Percentiles rank a stretch among this genome's conserved stretches.
Evolutionary conservation across 2,113 vertebrate species (phyloP).

Genomic region (Sardina pilchardus): DNA sequence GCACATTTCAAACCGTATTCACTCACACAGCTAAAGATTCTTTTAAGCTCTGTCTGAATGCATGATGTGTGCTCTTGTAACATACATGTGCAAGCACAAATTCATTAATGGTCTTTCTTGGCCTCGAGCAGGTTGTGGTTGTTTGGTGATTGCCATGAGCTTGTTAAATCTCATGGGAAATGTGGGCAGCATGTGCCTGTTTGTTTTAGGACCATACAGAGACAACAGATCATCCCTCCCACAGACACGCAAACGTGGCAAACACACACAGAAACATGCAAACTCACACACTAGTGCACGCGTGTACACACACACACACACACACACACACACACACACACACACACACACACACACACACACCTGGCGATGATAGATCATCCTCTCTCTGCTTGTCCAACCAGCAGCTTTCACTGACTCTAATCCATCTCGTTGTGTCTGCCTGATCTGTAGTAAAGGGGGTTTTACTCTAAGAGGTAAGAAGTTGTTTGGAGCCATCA

Average conservation of each 20-base stretch:
- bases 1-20: background rate
- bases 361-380: background rate
- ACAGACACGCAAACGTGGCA: background rate
- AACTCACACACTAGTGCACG: background rate
- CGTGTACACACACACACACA: background rate
- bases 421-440: background rate
- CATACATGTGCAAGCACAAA: background rate
- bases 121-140: slow-evolving; percentile 5
- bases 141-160: slow-evolving; percentile 18
- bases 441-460: background rate
- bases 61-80: background rate
- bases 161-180: slow-evolving; percentile 32
- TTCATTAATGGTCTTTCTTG: background rate
- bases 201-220: background rate
- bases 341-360: slow-evolving; percentile 1
- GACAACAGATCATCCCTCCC: slow-evolving; percentile 1
- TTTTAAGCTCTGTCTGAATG: background rate
- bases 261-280: slow-evolving; percentile 7
- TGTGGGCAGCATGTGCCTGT: background rate
- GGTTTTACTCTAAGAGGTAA: background rate
- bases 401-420: background rate
- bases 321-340: background rate
- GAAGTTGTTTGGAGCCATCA: background rate
- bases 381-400: background rate
- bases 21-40: background rate